These are phyloP conservation scores for Diceros bicornis DNA, from an alignment of 2,797 vertebrate species.

Conservation along the genomic window DNA sequence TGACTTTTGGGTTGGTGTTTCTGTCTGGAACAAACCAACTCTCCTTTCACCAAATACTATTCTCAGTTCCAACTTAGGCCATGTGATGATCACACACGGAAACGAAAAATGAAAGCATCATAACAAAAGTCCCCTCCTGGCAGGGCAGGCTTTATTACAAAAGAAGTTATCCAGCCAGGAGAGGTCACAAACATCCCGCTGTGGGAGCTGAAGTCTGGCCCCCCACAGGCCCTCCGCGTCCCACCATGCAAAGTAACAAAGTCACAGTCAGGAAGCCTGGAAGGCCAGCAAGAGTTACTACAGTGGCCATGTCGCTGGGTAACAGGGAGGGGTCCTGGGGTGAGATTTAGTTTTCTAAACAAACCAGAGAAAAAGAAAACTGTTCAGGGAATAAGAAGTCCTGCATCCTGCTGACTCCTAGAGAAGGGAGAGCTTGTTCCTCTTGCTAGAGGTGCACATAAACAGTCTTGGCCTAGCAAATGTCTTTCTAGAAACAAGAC, in stretches of 20 bases:
- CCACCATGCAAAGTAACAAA: not conserved
- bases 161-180: not conserved
- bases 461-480: not conserved
- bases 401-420: not conserved
- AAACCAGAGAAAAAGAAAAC: not conserved
- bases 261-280: accelerated
- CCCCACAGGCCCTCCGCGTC: not conserved
- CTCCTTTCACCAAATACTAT: not conserved
- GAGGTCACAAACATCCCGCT: not conserved
- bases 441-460: not conserved
- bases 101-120: not conserved
- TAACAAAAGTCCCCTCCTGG: accelerated
- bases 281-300: too few relatives aligned
- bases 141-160: not conserved
- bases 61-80: not conserved
- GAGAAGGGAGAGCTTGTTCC: not conserved
- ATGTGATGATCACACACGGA: accelerated
- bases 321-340: not conserved
- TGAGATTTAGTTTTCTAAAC: not conserved
- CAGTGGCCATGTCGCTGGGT: not conserved
- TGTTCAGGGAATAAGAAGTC: not conserved
- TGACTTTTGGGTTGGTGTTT: not conserved
- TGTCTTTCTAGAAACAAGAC: not conserved
- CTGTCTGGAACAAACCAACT: not conserved
- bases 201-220: not conserved